Evolutionary conservation across 2,797 vertebrate genomes (phyloP).

Genomic region (Halcyon badia): DNA sequence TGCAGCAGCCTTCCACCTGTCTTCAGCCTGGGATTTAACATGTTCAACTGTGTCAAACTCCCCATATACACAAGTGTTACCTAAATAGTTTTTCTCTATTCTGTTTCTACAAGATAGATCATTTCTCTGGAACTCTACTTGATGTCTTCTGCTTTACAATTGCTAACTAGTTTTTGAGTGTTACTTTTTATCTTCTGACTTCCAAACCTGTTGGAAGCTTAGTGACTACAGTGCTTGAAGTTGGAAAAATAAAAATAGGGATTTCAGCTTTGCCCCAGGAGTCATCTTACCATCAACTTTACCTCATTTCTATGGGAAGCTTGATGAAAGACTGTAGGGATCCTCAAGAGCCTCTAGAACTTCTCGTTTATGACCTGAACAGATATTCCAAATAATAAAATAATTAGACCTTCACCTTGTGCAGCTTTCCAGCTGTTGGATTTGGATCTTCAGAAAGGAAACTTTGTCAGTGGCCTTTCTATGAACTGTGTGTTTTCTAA

Average conservation of each 20-base stretch:
- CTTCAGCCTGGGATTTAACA: not conserved
- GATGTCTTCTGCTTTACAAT: not conserved
- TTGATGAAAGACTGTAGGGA: not conserved
- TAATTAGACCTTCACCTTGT: not conserved
- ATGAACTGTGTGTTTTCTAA: conserved; percentile 41
- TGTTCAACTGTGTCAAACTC: not conserved
- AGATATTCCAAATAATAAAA: not conserved
- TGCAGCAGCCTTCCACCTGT: not conserved
- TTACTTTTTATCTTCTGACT: not conserved
- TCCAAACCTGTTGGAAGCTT: not conserved
- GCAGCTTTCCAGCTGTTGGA: not conserved
- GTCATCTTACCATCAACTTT: not conserved
- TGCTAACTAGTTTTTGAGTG: not conserved
- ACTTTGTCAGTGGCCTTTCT: conserved; percentile 38
- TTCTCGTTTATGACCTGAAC: not conserved
- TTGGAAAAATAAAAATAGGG: not conserved
- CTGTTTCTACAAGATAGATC: not conserved
- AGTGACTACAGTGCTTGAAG: not conserved
- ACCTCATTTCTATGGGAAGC: not conserved
- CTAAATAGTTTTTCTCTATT: not conserved
- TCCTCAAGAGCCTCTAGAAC: not conserved
- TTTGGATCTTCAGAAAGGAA: conserved; percentile 29
- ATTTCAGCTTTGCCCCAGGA: not conserved
- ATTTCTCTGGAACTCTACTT: not conserved
- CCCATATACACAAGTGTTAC: not conserved